Conservation (phyloP, 2,797 vertebrate species). For the Tapirus indicus region DNA sequence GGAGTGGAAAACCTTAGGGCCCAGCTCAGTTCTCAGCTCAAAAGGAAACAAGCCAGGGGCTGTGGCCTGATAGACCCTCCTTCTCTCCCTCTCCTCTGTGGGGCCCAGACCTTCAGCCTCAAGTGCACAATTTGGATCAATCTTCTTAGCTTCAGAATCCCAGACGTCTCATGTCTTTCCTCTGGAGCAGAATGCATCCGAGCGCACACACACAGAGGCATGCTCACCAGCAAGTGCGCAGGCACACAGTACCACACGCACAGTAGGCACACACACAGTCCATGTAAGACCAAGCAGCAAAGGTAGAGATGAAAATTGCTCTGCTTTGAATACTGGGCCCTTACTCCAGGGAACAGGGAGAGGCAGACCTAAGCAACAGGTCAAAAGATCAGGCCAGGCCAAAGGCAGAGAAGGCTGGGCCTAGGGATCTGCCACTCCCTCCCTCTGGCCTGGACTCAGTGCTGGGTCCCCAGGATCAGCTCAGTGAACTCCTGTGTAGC, state of each 20-base stretch:
- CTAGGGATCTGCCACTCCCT: background rate
- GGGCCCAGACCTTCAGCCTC: background rate
- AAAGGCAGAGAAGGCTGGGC: background rate
- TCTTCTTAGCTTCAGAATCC: slow-evolving; percentile 9
- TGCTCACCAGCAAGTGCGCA: background rate
- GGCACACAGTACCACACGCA: background rate
- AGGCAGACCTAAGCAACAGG: background rate
- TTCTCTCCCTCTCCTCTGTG: background rate
- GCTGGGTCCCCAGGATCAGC: background rate
- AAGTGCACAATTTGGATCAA: background rate
- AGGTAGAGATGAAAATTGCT: background rate
- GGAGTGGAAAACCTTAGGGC: background rate
- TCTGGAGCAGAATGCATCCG: background rate
- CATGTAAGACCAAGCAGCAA: background rate
- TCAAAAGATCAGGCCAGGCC: background rate
- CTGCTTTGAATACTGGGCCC: background rate
- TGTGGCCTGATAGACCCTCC: background rate
- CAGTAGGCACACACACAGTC: background rate
- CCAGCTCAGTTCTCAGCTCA: slow-evolving; percentile 2
- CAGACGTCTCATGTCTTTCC: background rate
- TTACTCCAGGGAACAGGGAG: background rate
- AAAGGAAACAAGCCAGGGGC: background rate
- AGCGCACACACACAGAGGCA: background rate
- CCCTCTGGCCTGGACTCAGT: background rate
- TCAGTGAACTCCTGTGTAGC: background rate